Evolutionary conservation across 1,140 invertebrate species (phyloP).

Genomic region (Whitmania pigra): DNA sequence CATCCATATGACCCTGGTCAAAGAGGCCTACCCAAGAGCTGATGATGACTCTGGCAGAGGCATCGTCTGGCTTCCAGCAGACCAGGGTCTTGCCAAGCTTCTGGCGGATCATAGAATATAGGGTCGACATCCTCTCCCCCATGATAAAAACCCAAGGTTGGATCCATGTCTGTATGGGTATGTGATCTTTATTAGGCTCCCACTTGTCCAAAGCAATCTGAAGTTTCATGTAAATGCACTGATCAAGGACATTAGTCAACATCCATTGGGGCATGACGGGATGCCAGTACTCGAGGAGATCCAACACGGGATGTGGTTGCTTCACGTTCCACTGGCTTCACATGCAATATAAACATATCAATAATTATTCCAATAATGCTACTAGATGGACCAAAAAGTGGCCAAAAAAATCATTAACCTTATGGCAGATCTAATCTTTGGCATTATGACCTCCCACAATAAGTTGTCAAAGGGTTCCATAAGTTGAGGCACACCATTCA

Average conservation of each 20-base stretch:
- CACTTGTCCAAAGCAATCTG: conserved; percentile 68
- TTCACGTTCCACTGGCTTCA: conserved; percentile 50
- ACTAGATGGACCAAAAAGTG: not conserved
- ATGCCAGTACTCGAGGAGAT: conserved; percentile 67
- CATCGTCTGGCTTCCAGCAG: conserved; percentile 73
- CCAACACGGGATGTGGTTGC: conserved; percentile 58
- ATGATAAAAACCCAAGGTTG: conserved; percentile 81
- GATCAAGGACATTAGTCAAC: conserved; percentile 64
- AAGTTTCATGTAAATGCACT: conserved; percentile 65
- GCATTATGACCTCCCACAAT: conserved; percentile 81
- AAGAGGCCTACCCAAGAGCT: conserved; percentile 68
- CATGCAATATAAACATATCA: not conserved
- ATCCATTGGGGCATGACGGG: conserved; percentile 69
- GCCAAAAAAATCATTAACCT: conserved; percentile 41
- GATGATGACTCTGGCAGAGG: conserved; percentile 64
- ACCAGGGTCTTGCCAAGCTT: conserved; percentile 74
- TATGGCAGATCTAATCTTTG: conserved; percentile 57
- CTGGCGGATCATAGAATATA: conserved; percentile 72
- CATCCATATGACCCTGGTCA: conserved; percentile 62
- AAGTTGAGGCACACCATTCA: not conserved
- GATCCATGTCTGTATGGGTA: conserved; percentile 90
- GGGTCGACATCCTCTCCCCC: conserved; percentile 56
- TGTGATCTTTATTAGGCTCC: conserved; percentile 83
- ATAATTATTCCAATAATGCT: not conserved
- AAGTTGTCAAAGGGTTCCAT: conserved; percentile 63